Conservation (phyloP, 2,888 invertebrate genomes). For the Tipula unca region DNA sequence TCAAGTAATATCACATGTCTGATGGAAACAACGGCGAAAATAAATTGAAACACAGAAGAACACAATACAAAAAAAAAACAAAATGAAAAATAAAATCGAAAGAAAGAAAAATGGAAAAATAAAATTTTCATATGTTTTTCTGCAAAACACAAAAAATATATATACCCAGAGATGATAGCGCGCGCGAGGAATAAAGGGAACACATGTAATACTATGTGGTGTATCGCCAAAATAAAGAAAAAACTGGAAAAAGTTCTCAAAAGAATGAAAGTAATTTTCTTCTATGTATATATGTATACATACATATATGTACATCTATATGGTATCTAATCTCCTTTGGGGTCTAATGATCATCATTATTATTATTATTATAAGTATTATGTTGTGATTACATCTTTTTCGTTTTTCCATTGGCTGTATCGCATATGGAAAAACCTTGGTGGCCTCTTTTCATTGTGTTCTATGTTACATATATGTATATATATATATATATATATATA, state of each 20-base stretch:
- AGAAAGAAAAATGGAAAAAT: slow-evolving; percentile 1
- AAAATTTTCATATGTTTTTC: background rate
- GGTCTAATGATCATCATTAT: slow-evolving; percentile 4
- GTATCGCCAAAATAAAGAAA: background rate
- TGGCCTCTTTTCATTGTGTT: background rate
- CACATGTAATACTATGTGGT: background rate
- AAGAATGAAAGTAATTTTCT: background rate
- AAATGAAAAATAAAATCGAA: background rate
- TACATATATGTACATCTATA: background rate
- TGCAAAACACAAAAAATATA: background rate
- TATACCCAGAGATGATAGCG: background rate
- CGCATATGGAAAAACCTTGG: background rate
- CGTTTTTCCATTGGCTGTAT: background rate
- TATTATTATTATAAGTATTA: background rate
- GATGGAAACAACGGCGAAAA: background rate
- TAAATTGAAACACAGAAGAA: background rate
- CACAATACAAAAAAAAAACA: background rate
- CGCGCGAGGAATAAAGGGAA: slow-evolving; percentile 1
- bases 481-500: background rate
- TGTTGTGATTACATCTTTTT: background rate
- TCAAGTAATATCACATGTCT: slow-evolving; percentile 19
- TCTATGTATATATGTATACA: no score
- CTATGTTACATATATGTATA: background rate
- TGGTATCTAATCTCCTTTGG: background rate
- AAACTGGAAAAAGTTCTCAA: background rate